Base-by-base conservation (phyloP, 2,113 vertebrate species). In the Lagopus muta region DNA sequence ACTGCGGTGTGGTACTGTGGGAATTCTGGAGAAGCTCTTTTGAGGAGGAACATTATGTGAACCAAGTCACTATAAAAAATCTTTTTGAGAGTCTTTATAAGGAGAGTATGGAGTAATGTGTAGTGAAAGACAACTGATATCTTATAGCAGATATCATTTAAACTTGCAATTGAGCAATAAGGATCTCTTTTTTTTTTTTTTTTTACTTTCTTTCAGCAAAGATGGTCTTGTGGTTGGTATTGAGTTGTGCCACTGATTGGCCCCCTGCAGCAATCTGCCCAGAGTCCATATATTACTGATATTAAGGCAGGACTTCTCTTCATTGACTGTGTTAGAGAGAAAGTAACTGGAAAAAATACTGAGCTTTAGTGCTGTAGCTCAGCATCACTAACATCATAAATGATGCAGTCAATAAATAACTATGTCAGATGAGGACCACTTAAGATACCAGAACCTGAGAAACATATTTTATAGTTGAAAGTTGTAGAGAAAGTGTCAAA, bases 171-270 rank as follows among this genome's bases (percentile, higher is more conserved):
- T 60, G 12, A 78, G 27, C 42, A 79, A 32, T 45, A 72, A 40
- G 21, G 24, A 45, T 85, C 94, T 84, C 25, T 43, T 79, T 50
- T 50, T 30, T 55, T 54, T 17, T 30, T 30, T 30, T 28, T 54
- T 54, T 24, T 50, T 24, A 12, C 6, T 15, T 52, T 28, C 50
- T 57, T 32, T 57, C 30, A 18, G 42, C 17, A 32, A 30, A 65
- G 38, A 67, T 8, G 21, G 28, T 13, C 15, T 42, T 50, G 34
- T 85, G 70, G 58, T n/a, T 84, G 42, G 5, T 92, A 86, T 70
- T 91, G 84, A 94, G 47, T 24, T 30, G 14, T 55, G 22, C 21
- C 50, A 89, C 89, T 93, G 84, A 93, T 87, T 95, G 43, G 74
- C 79, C 48, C 52, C 48, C 66, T 82, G 54, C 8, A 86, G 19